Percentiles rank a stretch among this genome's conserved stretches.
phyloP scores from a whole-genome alignment of 2,113 vertebrate genomes.

The Planiliza haematocheilus region DNA sequence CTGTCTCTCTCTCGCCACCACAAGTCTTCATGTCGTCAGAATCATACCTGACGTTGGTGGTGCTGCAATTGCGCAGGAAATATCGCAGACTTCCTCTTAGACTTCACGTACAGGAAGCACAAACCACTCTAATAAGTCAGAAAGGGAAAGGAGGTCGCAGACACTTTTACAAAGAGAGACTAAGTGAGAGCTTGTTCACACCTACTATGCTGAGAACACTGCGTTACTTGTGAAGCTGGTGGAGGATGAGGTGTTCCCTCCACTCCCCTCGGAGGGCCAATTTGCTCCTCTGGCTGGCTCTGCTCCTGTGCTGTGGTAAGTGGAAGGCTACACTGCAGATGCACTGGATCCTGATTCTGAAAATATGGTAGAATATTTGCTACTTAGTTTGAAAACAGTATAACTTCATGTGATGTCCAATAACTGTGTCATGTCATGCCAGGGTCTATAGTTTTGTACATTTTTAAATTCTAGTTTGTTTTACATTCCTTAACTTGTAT shows the following conservation, averaged over 20 bases:
- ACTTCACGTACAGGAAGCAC: conserved; percentile 21
- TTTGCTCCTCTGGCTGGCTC: conserved; percentile 49
- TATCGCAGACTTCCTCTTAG: conserved; percentile 57
- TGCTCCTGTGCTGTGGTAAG: conserved; percentile 62
- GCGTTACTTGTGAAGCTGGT: not conserved
- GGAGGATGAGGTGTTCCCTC: conserved; percentile 53
- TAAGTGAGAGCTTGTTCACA: not conserved
- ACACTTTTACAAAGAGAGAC: not conserved
- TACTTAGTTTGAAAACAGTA: not conserved
- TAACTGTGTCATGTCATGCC: no score
- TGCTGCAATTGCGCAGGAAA: conserved; percentile 10
- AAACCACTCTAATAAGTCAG: not conserved
- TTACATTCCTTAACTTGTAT: no score
- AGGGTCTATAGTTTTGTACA: no score
- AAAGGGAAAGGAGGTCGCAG: no score
- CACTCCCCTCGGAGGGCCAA: not conserved
- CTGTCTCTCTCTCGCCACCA: not conserved
- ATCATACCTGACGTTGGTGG: not conserved
- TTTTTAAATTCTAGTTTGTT: no score
- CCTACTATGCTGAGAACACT: not conserved
- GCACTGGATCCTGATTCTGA: not conserved
- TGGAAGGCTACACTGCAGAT: conserved; percentile 1
- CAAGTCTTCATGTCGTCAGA: not conserved
- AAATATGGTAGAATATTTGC: not conserved
- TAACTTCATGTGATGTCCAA: no score